A percentile compares a stretch with the other conserved stretches of the same genome.
Conservation (phyloP, 1,140 invertebrate species). For the Drosophila punjabiensis region DNA sequence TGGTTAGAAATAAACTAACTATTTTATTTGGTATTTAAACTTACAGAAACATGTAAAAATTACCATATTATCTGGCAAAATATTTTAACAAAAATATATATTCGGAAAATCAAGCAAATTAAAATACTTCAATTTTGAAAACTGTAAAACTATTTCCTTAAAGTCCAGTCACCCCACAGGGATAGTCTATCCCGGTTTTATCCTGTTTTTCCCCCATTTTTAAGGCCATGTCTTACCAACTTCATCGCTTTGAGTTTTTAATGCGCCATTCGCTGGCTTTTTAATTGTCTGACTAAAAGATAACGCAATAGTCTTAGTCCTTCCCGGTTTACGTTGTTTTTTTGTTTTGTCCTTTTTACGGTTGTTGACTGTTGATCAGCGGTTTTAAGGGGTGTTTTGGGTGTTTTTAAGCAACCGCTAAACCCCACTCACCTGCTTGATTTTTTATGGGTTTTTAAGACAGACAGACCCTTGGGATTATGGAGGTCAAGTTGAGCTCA, state of each 20-base stretch:
- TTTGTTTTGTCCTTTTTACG: constrained; percentile 37
- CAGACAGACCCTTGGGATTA: constrained; percentile 4
- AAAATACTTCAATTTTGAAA: neutral
- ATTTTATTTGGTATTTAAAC: accelerated
- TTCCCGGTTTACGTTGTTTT: constrained; percentile 23
- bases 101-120: neutral
- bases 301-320: constrained; percentile 54
- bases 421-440: neutral
- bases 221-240: constrained; percentile 36
- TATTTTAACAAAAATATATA: neutral
- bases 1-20: accelerated
- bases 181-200: constrained; percentile 2
- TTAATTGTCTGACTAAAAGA: constrained; percentile 74
- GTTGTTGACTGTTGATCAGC: constrained; percentile 56
- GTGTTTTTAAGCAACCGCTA: constrained; percentile 1
- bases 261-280: constrained; percentile 64
- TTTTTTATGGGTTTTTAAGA: constrained; percentile 5
- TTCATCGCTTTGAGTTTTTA: constrained; percentile 60
- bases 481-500: constrained; percentile 41
- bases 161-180: constrained; percentile 56
- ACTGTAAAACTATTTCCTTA: neutral
- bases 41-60: neutral
- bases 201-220: constrained; percentile 35
- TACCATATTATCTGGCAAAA: neutral
- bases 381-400: constrained; percentile 14